Evolutionary conservation across 2,888 invertebrate species (phyloP), one percentile per base, ranked within the genome.

Genomic region (Caenorhabditis becei): DNA sequence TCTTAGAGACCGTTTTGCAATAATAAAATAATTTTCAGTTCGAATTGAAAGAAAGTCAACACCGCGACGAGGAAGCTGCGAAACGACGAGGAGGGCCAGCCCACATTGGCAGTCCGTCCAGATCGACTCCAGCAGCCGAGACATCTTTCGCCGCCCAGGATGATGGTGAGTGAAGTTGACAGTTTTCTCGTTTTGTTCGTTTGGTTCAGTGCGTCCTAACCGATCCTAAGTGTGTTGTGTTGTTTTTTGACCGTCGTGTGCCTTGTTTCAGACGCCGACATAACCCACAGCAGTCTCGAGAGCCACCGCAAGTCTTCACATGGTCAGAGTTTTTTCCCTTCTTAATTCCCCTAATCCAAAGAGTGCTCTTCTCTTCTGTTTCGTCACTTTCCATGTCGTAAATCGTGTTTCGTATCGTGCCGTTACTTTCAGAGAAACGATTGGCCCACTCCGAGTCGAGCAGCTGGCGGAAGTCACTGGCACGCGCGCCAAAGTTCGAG

Each of bases 11-110:
- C 81, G 16, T 77, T 81, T 77, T 72, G 32, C 10, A 23, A 7
- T 1, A 37, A 20, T 41, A n/a, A 24, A 5, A 51, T 47, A 20
- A 20, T 26, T 89, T 92, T 23, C 92, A 97, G 97, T 97, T 96
- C 93, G 97, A 97, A 94, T 94, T 97, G 93, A 96, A 96, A 93
- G 97, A 98, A 93, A 94, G 96, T 93, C 95, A 96, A 93, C 94
- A 95, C 90, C 94, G 95, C 49, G 91, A 91, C 56, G 89, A 91
- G 53, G 90, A 90, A 44, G 87, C 88, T 47, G 86, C 87, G 28
- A 72, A 78, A 90, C 94, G 95, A 41, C 88, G 86, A 44, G 83
- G 77, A 24, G 66, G 72, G 53, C 79, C 80, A n/a, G 82, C 78
- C n/a, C 85, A 85, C 26, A 74, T 83, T 37, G 82, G 83, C 41